These are phyloP conservation scores for Stictonetta naevosa DNA, from an alignment of 2,113 vertebrate genomes.

Conservation along the genomic window DNA sequence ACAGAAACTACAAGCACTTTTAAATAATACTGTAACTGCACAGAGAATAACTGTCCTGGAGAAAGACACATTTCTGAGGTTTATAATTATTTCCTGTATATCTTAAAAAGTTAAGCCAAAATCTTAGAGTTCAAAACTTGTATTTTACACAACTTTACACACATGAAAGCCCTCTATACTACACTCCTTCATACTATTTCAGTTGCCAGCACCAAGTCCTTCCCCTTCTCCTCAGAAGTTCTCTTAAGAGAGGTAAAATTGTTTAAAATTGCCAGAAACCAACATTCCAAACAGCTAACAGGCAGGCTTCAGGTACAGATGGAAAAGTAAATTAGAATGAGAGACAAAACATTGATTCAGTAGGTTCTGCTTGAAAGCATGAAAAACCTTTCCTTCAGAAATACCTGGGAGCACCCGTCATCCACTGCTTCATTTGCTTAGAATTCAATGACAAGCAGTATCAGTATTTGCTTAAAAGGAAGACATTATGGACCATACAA, in stretches of 20 bases:
- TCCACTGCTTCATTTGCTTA: neutral
- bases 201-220: neutral
- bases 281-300: neutral
- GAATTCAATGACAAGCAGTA: slow-evolving; percentile 21
- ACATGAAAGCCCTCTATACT: neutral
- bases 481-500: neutral
- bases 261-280: neutral
- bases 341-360: neutral
- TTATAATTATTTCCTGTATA: neutral
- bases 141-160: neutral
- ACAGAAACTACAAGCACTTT: neutral
- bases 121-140: neutral
- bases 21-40: neutral
- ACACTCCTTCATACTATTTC: neutral
- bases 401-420: neutral
- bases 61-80: neutral
- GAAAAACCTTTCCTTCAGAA: slow-evolving; percentile 30
- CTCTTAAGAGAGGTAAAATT: neutral
- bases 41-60: neutral
- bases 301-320: neutral
- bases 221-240: neutral
- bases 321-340: neutral
- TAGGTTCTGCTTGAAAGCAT: neutral
- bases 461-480: slow-evolving; percentile 2
- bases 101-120: neutral